Conservation (phyloP, 2,888 invertebrate species). For the Caenorhabditis zanzibari region DNA sequence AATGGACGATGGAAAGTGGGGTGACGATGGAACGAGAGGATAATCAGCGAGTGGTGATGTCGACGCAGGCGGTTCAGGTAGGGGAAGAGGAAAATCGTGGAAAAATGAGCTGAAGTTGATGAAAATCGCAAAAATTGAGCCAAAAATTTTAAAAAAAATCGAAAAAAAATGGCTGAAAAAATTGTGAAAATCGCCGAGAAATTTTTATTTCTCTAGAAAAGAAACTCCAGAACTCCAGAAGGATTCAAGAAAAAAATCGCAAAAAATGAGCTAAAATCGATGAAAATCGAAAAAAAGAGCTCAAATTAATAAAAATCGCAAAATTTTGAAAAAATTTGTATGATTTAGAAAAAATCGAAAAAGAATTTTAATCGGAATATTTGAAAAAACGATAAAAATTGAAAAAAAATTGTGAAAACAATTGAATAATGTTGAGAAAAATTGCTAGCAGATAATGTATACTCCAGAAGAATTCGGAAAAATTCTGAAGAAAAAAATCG, state of each 20-base stretch:
- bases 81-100: not conserved
- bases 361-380: too few relatives aligned
- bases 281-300: not conserved
- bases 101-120: not conserved
- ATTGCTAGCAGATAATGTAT: too few relatives aligned
- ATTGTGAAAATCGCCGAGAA: not conserved
- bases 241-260: too few relatives aligned
- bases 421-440: too few relatives aligned
- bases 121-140: not conserved
- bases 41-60: slow-evolving; percentile 75
- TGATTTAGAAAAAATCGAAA: too few relatives aligned
- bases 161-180: not conserved
- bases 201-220: not conserved
- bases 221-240: too few relatives aligned
- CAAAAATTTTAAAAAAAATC: not conserved
- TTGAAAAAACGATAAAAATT: too few relatives aligned
- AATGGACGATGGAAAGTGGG: slow-evolving; percentile 72
- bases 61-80: slow-evolving; percentile 65
- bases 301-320: not conserved
- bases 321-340: too few relatives aligned
- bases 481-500: too few relatives aligned
- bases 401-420: too few relatives aligned
- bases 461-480: too few relatives aligned
- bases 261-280: too few relatives aligned
- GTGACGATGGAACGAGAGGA: slow-evolving; percentile 82